Evolutionary conservation across 2,888 invertebrate species (phyloP), one percentile per base, ranked within the genome.

Genomic region (Aricia artaxerxes): DNA sequence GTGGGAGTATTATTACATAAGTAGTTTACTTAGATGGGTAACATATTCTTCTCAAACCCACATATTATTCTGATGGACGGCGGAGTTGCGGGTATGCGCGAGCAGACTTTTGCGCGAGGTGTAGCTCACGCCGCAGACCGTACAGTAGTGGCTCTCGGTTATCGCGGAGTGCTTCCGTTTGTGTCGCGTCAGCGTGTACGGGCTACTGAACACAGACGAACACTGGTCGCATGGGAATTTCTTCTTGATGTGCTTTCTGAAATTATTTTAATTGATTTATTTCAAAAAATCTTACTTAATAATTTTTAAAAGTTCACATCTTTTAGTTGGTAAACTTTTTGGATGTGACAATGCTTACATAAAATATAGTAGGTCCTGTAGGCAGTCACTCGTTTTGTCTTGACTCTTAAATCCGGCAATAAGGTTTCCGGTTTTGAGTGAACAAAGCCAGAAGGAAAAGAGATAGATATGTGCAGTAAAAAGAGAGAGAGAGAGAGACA

Each of bases 241-340:
- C 0, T 86, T 85, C 64, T 89, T 90, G 16, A 92, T 87, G 80
- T 94, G 94, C 38, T 89, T 92, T 2, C 93, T 93, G 87, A 24
- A 24, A 24, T 24, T 24, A 24, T 24, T 24, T 24, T 24, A 24
- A 24, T 24, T 24, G 24, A 24, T 24, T 24, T 24, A 24, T 24
- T 24, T 24, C 24, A 24, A 24, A 24, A 24, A 24, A 24, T 24
- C 24, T 24, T 24, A 24, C 24, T 24, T 24, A 24, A 24, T 24
- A 24, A 24, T 24, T 24, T 24, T 24, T 24, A 24, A 24, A 24
- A 24, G 24, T 24, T 24, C 24, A 24, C 24, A 24, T 24, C 24
- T 24, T 24, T 24, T 24, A 24, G 24, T 24, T 24, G 24, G 24
- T 24, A 24, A 24, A 24, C 24, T 24, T 24, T 24, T 24, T 24